Evolutionary conservation across 2,113 vertebrate species (phyloP).

Genomic region (Ancistrus triradiatus): DNA sequence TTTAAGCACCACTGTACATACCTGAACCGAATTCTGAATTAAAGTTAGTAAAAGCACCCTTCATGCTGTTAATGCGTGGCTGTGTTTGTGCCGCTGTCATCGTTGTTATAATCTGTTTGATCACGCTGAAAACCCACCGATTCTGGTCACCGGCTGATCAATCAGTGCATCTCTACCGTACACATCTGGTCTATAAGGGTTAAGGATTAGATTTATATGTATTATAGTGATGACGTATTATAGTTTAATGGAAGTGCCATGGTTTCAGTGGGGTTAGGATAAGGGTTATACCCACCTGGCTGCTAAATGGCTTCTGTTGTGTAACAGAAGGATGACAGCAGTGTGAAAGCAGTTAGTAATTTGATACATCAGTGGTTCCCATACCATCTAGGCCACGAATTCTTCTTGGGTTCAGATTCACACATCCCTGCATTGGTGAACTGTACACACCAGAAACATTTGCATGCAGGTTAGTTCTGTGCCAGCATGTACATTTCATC

Average conservation of each 20-base stretch:
- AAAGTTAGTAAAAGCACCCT: no score
- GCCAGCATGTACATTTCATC: no score
- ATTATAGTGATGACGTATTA: neutral
- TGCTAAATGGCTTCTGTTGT: constrained; percentile 32
- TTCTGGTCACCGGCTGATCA: no score
- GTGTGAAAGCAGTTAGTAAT: constrained; percentile 28
- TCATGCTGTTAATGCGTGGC: no score
- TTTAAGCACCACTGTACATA: no score
- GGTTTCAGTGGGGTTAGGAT: neutral
- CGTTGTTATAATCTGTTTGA: no score
- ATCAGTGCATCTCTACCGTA: no score
- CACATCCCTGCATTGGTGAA: neutral
- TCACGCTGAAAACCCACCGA: no score
- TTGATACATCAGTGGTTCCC: constrained; percentile 18
- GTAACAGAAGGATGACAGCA: constrained; percentile 37
- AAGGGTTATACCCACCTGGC: constrained; percentile 14
- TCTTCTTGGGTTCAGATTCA: neutral
- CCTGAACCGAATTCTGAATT: no score
- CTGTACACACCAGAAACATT: neutral
- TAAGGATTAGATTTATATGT: no score
- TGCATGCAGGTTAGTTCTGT: neutral
- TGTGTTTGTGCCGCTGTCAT: no score
- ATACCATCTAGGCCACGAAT: neutral
- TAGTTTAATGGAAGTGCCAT: neutral
- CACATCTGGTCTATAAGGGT: no score